phyloP scores from a whole-genome alignment of 2,888 invertebrate species.

The Drosophila barbarae region DNA sequence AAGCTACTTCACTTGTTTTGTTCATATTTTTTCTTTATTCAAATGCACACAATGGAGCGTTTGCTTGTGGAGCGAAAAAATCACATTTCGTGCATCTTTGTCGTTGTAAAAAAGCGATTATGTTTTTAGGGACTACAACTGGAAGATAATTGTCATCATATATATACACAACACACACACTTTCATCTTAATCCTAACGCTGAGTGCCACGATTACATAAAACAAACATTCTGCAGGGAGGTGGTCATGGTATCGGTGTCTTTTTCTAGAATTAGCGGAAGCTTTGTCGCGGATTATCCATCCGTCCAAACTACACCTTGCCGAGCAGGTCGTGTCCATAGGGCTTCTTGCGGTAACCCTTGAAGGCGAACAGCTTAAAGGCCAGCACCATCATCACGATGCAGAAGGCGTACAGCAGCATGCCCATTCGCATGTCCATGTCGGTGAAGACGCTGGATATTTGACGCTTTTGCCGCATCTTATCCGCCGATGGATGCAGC shows the following conservation, averaged over 20 bases:
- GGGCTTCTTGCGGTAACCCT: constrained; percentile 85
- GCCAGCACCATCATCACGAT: constrained; percentile 87
- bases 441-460: constrained; percentile 78
- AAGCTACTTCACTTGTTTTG: constrained; percentile 9
- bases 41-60: constrained; percentile 18
- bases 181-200: constrained; percentile 62
- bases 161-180: constrained; percentile 46
- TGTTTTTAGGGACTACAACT: constrained; percentile 49
- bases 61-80: constrained; percentile 11
- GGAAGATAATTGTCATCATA: constrained; percentile 57
- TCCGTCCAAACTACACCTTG: constrained; percentile 83
- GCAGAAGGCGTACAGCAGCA: constrained; percentile 87
- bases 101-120: constrained; percentile 60
- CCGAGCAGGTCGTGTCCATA: constrained; percentile 86
- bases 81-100: constrained; percentile 32
- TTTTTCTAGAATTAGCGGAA: constrained; percentile 27
- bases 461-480: constrained; percentile 75
- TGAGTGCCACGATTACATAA: constrained; percentile 45
- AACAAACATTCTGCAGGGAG: constrained; percentile 32
- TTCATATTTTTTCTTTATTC: constrained; percentile 35
- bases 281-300: not conserved
- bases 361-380: constrained; percentile 86
- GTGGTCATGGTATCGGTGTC: constrained; percentile 43
- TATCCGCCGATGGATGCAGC: constrained; percentile 65
- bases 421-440: constrained; percentile 87